Conservation (phyloP, 2,888 invertebrate species). For the Drosophila emarginata region DNA sequence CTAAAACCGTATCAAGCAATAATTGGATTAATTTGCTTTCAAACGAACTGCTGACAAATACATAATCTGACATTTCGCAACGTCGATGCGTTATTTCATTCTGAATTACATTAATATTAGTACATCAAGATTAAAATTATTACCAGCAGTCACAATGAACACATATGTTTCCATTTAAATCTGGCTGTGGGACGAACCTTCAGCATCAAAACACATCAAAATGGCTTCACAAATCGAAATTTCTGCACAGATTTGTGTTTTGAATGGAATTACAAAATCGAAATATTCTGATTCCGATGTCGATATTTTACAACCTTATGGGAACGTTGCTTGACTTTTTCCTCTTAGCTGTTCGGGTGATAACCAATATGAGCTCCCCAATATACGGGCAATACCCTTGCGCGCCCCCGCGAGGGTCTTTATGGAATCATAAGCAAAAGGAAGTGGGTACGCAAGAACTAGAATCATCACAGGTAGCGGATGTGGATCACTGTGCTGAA, state of each 20-base stretch:
- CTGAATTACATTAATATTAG: slow-evolving; percentile 31
- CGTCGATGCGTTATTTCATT: slow-evolving; percentile 57
- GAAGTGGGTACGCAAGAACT: slow-evolving; percentile 32
- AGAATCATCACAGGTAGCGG: slow-evolving; percentile 33
- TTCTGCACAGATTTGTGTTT: slow-evolving; percentile 34
- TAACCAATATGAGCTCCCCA: slow-evolving; percentile 62
- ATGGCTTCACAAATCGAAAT: slow-evolving; percentile 50
- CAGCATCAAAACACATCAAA: slow-evolving; percentile 44
- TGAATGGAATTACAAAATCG: slow-evolving; percentile 39
- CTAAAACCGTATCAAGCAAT: slow-evolving; percentile 27
- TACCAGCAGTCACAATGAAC: slow-evolving; percentile 48
- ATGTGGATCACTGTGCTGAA: slow-evolving; percentile 42
- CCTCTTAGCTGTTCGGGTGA: slow-evolving; percentile 49
- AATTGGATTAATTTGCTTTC: slow-evolving; percentile 20
- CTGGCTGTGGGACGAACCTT: slow-evolving; percentile 44
- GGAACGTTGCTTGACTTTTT: slow-evolving; percentile 55
- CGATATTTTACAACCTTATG: slow-evolving; percentile 49
- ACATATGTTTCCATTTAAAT: slow-evolving; percentile 27
- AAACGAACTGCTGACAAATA: slow-evolving; percentile 28
- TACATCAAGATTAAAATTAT: slow-evolving; percentile 16
- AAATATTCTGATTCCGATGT: slow-evolving; percentile 38
- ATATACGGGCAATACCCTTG: slow-evolving; percentile 59
- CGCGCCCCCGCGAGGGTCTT: slow-evolving; percentile 34
- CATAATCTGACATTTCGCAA: slow-evolving; percentile 55
- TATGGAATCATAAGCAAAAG: slow-evolving; percentile 33